A percentile compares a stretch with the other conserved stretches of the same genome.
These are phyloP conservation scores for Oxyteleia sp. DNA, from an alignment of 2,888 invertebrate species.

Conservation along the genomic window DNA sequence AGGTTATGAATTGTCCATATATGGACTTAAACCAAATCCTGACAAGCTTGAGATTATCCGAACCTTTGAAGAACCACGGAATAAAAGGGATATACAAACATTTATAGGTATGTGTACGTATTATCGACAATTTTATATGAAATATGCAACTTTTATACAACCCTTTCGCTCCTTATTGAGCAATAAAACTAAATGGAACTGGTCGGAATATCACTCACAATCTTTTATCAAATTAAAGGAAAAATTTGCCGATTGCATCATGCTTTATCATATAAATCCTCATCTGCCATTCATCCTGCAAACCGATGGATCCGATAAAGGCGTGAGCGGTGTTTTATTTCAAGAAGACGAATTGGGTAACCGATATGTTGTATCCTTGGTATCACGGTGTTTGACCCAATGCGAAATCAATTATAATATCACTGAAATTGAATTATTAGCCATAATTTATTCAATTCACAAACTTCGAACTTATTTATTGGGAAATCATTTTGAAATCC, in stretches of 20 bases:
- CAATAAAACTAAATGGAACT: conserved; percentile 5
- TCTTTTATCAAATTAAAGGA: conserved; percentile 55
- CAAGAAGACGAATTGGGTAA: conserved; percentile 22
- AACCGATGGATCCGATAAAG: conserved; percentile 54
- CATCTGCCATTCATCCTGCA: conserved; percentile 25
- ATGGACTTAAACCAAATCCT: conserved; percentile 44
- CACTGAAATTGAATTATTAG: not conserved
- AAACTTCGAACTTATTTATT: not conserved
- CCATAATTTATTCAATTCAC: not conserved
- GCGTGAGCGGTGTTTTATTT: conserved; percentile 72
- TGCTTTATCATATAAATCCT: conserved; percentile 43
- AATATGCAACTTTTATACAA: conserved; percentile 3
- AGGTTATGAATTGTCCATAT: conserved; percentile 52
- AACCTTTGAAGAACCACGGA: conserved; percentile 77
- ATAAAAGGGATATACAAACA: conserved; percentile 75
- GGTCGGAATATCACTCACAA: not conserved
- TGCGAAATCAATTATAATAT: not conserved
- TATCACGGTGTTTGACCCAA: not conserved
- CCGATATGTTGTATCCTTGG: not conserved
- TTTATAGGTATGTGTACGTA: conserved; percentile 75
- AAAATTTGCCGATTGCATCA: conserved; percentile 50
- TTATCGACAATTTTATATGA: conserved; percentile 27
- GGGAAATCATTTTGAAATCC: too few relatives aligned
- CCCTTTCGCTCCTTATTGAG: conserved; percentile 12
- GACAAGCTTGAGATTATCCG: conserved; percentile 73